phyloP scores from a whole-genome alignment of 1,140 invertebrate species.

The Latrodectus geometricus region DNA sequence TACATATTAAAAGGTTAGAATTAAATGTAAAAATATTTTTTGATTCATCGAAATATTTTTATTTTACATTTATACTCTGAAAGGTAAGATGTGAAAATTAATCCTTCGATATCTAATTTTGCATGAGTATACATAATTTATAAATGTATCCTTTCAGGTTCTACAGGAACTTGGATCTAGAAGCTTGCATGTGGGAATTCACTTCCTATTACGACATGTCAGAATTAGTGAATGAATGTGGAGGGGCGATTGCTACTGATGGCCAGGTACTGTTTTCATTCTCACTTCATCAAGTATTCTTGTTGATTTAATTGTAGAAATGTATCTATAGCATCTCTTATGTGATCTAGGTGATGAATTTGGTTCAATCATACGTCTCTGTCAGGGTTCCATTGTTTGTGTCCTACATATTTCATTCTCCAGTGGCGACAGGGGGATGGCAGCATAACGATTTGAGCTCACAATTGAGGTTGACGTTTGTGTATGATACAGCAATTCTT shows the following conservation, averaged over 20 bases:
- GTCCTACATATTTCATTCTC: slow-evolving; percentile 69
- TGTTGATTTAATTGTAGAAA: too few relatives aligned
- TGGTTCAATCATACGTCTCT: slow-evolving; percentile 69
- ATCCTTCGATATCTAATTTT: background rate
- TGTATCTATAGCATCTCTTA: too few relatives aligned
- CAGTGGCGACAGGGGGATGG: slow-evolving; percentile 67
- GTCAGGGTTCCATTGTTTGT: slow-evolving; percentile 69
- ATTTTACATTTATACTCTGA: too few relatives aligned
- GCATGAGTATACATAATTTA: background rate
- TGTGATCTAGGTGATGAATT: slow-evolving; percentile 66
- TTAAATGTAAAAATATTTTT: too few relatives aligned
- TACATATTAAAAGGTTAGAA: too few relatives aligned
- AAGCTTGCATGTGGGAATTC: slow-evolving; percentile 70
- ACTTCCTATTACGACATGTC: slow-evolving; percentile 68
- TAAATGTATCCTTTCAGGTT: slow-evolving; percentile 65
- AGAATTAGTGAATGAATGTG: slow-evolving; percentile 68
- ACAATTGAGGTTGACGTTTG: slow-evolving; percentile 68
- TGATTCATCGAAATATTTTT: too few relatives aligned
- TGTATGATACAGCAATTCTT: slow-evolving; percentile 70
- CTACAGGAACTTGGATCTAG: slow-evolving; percentile 68
- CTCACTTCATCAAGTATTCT: background rate
- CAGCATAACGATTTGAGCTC: slow-evolving; percentile 68
- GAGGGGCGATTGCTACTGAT: slow-evolving; percentile 67
- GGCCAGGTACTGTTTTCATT: slow-evolving; percentile 65
- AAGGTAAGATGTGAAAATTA: background rate